Percentiles rank a stretch among this genome's conserved stretches.
phyloP scores from a whole-genome alignment of 1,140 invertebrate species.

The Lepidostoma basale region DNA sequence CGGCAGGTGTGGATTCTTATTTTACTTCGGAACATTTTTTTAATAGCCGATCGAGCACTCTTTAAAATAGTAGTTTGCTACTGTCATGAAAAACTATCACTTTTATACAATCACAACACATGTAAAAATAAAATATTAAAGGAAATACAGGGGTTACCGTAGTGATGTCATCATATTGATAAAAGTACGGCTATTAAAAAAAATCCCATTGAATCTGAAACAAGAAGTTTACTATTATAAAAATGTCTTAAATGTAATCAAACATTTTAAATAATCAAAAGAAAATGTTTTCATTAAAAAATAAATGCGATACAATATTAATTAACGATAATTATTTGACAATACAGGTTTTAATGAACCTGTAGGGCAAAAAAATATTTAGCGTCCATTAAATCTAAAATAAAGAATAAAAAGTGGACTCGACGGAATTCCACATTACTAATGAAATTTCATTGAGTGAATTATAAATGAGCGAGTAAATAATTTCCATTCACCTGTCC shows the following conservation, averaged over 20 bases:
- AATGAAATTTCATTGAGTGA: constrained; percentile 3
- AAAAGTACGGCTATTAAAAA: not conserved
- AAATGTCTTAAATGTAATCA: not conserved
- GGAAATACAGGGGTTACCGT: constrained; percentile 1
- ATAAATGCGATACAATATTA: not conserved
- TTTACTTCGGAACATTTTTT: constrained; percentile 79
- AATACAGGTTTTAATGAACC: constrained; percentile 1
- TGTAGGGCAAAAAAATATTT: constrained; percentile 9
- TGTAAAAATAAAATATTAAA: not conserved
- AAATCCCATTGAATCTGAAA: constrained; percentile 8
- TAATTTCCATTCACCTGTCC: constrained; percentile 29
- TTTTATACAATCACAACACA: not conserved
- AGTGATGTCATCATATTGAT: constrained; percentile 9
- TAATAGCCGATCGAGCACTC: not conserved
- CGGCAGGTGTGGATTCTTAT: constrained; percentile 92
- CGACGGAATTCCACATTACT: not conserved
- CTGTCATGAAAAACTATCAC: constrained; percentile 9
- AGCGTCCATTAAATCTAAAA: not conserved
- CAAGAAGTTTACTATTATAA: constrained; percentile 2
- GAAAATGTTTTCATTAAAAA: not conserved
- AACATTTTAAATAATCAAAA: not conserved
- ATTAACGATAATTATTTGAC: not conserved
- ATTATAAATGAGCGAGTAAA: not conserved
- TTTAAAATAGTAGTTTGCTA: not conserved
- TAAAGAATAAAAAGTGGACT: not conserved